Conservation (phyloP, 2,113 vertebrate species). For the Drymodes brunneopygia region DNA sequence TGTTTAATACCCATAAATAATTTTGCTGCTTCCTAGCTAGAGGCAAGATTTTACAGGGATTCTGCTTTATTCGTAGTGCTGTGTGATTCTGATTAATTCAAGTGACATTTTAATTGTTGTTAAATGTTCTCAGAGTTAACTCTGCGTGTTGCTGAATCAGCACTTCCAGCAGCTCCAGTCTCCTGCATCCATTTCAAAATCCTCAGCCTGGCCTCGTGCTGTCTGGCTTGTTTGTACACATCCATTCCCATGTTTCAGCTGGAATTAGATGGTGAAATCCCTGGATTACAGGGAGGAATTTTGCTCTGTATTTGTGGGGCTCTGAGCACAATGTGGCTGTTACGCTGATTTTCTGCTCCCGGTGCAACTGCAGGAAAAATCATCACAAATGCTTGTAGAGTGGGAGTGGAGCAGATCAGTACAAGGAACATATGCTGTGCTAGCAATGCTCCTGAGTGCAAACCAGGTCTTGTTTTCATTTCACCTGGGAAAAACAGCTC, state of each 20-base stretch:
- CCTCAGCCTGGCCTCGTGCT: background rate
- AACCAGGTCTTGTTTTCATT: background rate
- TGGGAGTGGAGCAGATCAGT: background rate
- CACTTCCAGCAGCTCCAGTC: background rate
- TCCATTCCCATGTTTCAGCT: background rate
- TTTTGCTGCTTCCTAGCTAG: background rate
- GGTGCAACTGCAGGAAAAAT: background rate
- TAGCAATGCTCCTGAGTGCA: background rate
- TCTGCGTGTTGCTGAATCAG: background rate
- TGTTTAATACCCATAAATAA: background rate
- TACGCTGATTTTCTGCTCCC: background rate
- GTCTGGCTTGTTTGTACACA: background rate
- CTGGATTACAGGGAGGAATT: background rate
- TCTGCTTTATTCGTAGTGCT: background rate
- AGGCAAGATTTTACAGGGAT: background rate
- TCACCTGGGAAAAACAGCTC: background rate
- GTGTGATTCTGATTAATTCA: background rate
- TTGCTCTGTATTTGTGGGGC: background rate
- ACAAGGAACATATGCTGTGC: background rate
- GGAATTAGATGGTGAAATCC: background rate
- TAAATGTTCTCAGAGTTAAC: background rate
- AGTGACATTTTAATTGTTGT: background rate
- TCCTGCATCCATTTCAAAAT: rapidly evolving
- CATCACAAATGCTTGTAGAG: background rate
- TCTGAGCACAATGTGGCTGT: background rate